Evolutionary conservation across 37 sponge, comb jelly and placozoan species (phyloP).

Genomic region (Haliclona indistincta): DNA sequence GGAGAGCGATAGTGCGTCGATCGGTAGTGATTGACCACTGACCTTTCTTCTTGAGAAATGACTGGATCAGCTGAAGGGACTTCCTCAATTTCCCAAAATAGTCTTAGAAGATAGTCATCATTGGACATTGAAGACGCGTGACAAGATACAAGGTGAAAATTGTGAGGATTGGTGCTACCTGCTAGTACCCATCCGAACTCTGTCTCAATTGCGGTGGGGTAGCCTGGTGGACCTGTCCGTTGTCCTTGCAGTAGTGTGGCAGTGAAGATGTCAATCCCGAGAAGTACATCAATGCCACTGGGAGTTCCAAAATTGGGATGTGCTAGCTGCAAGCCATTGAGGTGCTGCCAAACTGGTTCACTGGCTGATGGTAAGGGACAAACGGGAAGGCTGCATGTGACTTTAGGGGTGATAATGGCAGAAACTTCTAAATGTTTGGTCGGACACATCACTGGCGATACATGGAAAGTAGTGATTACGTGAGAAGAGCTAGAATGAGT

Average conservation of each 20-base stretch:
- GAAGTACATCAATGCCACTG: neutral
- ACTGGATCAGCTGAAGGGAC: neutral
- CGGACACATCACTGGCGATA: too few species aligned
- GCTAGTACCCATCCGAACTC: neutral
- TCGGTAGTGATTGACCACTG: neutral
- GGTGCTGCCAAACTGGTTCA: constrained; percentile 5
- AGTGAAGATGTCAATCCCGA: neutral
- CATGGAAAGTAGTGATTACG: too few species aligned
- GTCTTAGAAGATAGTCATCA: neutral
- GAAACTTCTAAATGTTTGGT: too few species aligned
- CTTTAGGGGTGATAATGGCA: too few species aligned
- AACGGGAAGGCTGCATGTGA: too few species aligned
- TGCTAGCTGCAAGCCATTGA: neutral
- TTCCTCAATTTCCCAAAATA: constrained; percentile 2
- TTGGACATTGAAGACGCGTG: neutral
- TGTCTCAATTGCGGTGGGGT: constrained; percentile 2
- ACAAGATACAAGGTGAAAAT: neutral
- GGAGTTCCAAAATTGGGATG: constrained; percentile 6
- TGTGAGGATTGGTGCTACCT: neutral
- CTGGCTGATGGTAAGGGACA: too few species aligned
- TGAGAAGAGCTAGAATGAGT: too few species aligned
- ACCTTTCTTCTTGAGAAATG: neutral
- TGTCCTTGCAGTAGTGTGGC: constrained; percentile 1
- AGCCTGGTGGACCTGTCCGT: neutral
- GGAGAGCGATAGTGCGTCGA: neutral